phyloP scores from a whole-genome alignment of 1,140 invertebrate species.

The Magallana angulata region DNA sequence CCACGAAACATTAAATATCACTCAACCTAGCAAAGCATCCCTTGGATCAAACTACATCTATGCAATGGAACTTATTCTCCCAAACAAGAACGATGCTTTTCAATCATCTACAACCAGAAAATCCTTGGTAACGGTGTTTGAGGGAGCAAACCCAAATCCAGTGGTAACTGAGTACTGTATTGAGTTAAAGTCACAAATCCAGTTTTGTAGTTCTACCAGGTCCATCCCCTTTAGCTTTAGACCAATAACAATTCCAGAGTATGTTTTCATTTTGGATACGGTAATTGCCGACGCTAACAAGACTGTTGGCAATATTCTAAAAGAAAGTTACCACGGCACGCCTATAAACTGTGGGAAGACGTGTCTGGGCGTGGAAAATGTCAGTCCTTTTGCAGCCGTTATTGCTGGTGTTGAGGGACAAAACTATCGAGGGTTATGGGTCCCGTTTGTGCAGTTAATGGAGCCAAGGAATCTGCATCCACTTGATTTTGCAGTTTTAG shows the following conservation, averaged over 20 bases:
- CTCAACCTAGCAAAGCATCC: background rate
- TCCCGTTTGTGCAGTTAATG: background rate
- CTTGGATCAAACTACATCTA: background rate
- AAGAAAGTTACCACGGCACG: conserved; percentile 64
- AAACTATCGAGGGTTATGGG: background rate
- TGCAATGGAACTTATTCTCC: background rate
- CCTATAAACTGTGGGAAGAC: conserved; percentile 58
- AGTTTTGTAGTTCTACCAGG: no score
- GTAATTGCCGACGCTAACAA: conserved; percentile 49
- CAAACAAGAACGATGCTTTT: background rate
- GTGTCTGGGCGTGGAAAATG: conserved; percentile 55
- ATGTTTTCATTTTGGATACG: conserved; percentile 35
- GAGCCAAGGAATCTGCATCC: conserved; percentile 49
- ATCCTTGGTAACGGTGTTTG: background rate
- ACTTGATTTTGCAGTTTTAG: conserved; percentile 60
- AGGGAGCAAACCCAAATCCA: background rate
- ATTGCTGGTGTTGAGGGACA: background rate
- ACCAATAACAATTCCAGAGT: conserved; percentile 53
- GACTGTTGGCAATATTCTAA: conserved; percentile 53
- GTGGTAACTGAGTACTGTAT: conserved; percentile 2
- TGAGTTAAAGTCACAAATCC: background rate
- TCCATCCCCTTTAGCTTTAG: conserved; percentile 9
- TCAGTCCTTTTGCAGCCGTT: background rate
- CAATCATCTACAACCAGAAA: background rate
- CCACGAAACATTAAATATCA: background rate